phyloP scores from a whole-genome alignment of 1,140 invertebrate species.

The Aradophagus sp. region DNA sequence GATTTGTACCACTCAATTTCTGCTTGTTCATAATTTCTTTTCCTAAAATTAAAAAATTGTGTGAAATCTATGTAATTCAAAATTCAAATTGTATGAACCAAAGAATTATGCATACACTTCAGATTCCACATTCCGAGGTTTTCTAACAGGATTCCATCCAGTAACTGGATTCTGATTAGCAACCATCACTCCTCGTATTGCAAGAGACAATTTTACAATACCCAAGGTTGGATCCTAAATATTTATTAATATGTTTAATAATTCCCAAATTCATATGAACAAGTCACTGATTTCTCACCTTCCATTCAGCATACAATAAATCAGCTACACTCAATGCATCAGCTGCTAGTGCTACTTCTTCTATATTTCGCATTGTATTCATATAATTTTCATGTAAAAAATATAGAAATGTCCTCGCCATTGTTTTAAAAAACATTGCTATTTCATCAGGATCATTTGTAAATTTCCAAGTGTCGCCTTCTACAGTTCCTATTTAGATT shows the following conservation, averaged over 20 bases:
- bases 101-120: slow-evolving; percentile 58
- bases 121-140: slow-evolving; percentile 71
- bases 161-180: slow-evolving; percentile 80
- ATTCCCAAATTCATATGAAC: neutral
- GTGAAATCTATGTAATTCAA: too few relatives aligned
- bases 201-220: slow-evolving; percentile 70
- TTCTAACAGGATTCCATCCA: slow-evolving; percentile 83
- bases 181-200: slow-evolving; percentile 81
- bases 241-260: slow-evolving; percentile 8
- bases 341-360: slow-evolving; percentile 75
- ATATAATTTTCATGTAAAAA: slow-evolving; percentile 85
- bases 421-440: slow-evolving; percentile 78
- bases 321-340: slow-evolving; percentile 79
- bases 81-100: too few relatives aligned
- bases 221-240: slow-evolving; percentile 65
- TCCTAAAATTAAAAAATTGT: slow-evolving; percentile 48
- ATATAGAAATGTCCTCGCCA: slow-evolving; percentile 78
- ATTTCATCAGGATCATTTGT: slow-evolving; percentile 79
- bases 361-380: slow-evolving; percentile 79
- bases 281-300: slow-evolving; percentile 67
- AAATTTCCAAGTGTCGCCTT: slow-evolving; percentile 69
- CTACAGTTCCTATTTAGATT: slow-evolving; percentile 49
- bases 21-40: slow-evolving; percentile 58
- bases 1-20: slow-evolving; percentile 66
- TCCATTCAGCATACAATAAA: slow-evolving; percentile 80